phyloP scores from a whole-genome alignment of 2,113 vertebrate species.

The Cyanoliseus patagonus region DNA sequence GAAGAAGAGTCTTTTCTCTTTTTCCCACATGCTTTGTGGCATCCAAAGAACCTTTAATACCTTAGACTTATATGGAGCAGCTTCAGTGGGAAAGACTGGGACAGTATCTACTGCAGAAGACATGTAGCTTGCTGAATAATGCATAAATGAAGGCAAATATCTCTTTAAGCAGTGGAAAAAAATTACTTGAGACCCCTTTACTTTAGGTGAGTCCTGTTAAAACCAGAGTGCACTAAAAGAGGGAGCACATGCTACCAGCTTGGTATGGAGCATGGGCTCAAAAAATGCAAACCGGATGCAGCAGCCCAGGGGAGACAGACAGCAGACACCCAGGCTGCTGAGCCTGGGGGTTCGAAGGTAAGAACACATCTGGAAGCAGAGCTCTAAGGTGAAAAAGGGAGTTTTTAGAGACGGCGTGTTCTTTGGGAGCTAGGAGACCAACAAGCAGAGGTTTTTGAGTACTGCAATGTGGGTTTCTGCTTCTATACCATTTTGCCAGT shows the following conservation, averaged over 20 bases:
- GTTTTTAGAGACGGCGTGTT: not conserved
- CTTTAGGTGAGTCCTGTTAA: not conserved
- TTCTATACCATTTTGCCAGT: not conserved
- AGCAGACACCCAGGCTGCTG: accelerated
- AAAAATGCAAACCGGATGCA: not conserved
- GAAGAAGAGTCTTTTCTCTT: not conserved
- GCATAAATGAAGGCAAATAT: not conserved
- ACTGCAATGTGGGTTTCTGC: not conserved
- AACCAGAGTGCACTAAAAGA: not conserved
- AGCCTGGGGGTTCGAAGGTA: not conserved
- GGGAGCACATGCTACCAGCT: not conserved
- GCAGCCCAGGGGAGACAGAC: not conserved
- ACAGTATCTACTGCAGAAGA: not conserved
- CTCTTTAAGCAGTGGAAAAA: not conserved
- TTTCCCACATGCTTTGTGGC: not conserved
- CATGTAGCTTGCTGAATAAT: not conserved
- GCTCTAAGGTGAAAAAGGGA: not conserved
- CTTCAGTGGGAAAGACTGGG: not conserved
- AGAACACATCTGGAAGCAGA: not conserved
- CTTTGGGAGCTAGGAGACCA: not conserved
- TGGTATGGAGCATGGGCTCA: accelerated
- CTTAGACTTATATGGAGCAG: not conserved
- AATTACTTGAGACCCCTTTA: not conserved
- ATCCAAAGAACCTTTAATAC: not conserved
- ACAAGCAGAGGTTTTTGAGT: not conserved